Percentiles rank a stretch among this genome's conserved stretches.
These are phyloP conservation scores for Drosophila anomelani DNA, from an alignment of 2,888 invertebrate genomes.

Conservation along the genomic window DNA sequence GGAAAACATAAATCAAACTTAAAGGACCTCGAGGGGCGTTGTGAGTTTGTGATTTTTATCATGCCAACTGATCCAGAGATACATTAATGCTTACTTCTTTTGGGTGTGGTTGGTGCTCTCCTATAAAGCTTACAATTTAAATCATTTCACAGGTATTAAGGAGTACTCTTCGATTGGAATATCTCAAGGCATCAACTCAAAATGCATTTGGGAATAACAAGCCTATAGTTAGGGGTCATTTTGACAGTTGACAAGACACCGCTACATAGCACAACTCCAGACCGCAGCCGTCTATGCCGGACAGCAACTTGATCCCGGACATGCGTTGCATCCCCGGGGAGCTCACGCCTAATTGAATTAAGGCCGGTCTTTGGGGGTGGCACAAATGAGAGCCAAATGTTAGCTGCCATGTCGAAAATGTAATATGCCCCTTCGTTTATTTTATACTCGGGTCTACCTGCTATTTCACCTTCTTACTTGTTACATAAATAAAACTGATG, in stretches of 20 bases:
- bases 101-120: background rate
- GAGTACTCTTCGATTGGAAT: background rate
- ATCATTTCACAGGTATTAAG: too few species aligned
- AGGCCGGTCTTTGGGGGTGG: constrained; percentile 13
- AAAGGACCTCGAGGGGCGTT: constrained; percentile 47
- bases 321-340: constrained; percentile 28
- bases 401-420: background rate
- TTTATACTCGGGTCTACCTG: background rate
- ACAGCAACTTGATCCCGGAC: constrained; percentile 18
- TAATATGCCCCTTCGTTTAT: constrained; percentile 4
- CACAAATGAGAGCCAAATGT: constrained; percentile 21
- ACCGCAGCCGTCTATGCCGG: background rate
- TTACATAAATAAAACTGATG: constrained; percentile 1
- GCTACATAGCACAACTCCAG: constrained; percentile 19
- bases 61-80: background rate
- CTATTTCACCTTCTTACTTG: background rate
- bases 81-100: background rate
- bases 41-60: constrained; percentile 5
- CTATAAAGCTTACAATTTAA: too few species aligned
- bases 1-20: constrained; percentile 68
- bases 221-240: constrained; percentile 32
- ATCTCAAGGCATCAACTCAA: constrained; percentile 48
- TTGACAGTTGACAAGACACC: constrained; percentile 66
- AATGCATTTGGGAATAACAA: constrained; percentile 57
- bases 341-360: constrained; percentile 36